A percentile compares a stretch with the other conserved stretches of the same genome.
Conservation (phyloP, 2,888 invertebrate species). For the Octodonta nipae region DNA sequence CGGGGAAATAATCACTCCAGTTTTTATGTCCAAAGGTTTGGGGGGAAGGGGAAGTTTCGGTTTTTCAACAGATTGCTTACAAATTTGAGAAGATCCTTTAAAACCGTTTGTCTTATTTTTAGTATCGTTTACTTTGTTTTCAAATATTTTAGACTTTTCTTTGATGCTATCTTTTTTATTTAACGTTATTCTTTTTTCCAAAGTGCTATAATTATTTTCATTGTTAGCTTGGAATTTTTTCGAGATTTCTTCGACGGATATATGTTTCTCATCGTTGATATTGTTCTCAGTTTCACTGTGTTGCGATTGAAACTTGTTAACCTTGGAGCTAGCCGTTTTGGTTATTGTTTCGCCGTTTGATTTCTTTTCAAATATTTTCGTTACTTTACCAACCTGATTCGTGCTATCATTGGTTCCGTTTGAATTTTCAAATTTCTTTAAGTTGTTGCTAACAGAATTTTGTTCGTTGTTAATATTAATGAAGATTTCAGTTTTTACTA, state of each 20-base stretch:
- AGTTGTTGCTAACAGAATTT: constrained; percentile 4
- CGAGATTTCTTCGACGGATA: constrained; percentile 12
- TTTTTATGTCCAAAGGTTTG: no score
- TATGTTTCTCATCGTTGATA: constrained; percentile 9
- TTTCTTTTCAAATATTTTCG: constrained; percentile 12
- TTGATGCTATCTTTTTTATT: constrained; percentile 16
- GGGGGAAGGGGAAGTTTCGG: no score
- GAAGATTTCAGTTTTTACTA: constrained; percentile 26
- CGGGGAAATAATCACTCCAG: no score
- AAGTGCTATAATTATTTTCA: constrained; percentile 1
- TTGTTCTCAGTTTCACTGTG: neutral
- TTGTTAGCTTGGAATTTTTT: constrained; percentile 14
- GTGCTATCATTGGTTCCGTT: constrained; percentile 7
- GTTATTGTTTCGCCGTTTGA: neutral
- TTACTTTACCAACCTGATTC: constrained; percentile 10
- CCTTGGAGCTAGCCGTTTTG: constrained; percentile 1
- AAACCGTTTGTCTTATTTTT: no score
- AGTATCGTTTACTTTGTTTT: no score
- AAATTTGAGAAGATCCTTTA: no score
- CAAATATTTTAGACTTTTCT: constrained; percentile 17
- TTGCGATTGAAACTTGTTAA: neutral
- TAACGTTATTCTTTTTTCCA: constrained; percentile 4
- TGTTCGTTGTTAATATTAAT: constrained; percentile 21
- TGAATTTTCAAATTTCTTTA: constrained; percentile 12
- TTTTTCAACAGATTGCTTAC: no score